Base-by-base conservation (phyloP, 2,797 vertebrate species). In the Sparus aurata region DNA sequence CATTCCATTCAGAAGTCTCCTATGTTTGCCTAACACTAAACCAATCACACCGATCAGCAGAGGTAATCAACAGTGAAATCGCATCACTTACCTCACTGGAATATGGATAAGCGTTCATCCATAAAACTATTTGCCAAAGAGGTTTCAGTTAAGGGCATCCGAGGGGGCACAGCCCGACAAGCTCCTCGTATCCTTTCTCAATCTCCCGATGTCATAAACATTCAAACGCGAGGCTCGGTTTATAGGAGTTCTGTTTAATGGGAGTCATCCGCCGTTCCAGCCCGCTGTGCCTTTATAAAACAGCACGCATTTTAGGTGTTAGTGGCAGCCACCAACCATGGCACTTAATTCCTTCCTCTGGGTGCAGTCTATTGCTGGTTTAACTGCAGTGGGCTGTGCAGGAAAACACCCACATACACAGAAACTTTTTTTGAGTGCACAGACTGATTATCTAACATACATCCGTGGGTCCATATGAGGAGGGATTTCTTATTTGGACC, bases 31-130 rank as follows among this genome's bases (percentile, higher is more conserved):
- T 75, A 92, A 86, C 89, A 70, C 90, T 90, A 86, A 94, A 94
- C 90, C 91, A 94, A 94, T 94, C 90, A 73, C 74, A 80, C 73
- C 74, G 84, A 93, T 94, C 91, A 90, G 88, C 89, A 73, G 87
- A 90, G 92, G 92, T 92, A 95, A 95, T 95, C 94, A 94, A 88
- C 89, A 70, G 91, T 93, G 91, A 95, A 95, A 95, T 93, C 92
- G 69, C 86, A 91, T 91, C 84, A 76, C 85, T 90, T 87, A 84
- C 87, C 91, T 90, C 85, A 5, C 81, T 57, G 90, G 90, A 94
- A 94, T 92, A 93, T 91, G 89, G 93, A 92, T 94, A 91, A 93
- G 94, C 90, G 89, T 84, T 90, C 90, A 88, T 83, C 90, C 93
- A 87, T 92, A 85, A 93, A 95, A 92, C 90, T 87, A 83, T 94